A percentile compares a stretch with the other conserved stretches of the same genome.
phyloP scores from a whole-genome alignment of 2,113 vertebrate species.

The Rhinolophus ferrumequinum region DNA sequence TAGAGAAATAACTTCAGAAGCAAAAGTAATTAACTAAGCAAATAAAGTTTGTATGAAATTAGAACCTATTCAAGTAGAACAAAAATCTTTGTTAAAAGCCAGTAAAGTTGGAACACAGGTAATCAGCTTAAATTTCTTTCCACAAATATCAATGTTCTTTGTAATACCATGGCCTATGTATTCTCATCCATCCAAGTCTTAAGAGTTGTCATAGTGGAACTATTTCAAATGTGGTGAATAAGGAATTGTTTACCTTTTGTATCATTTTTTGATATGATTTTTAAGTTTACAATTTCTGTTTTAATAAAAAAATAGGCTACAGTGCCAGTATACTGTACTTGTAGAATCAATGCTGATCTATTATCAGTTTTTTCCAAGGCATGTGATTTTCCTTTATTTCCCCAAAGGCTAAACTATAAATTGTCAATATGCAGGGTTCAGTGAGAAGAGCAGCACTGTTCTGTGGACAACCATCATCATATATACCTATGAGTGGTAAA shows the following conservation, averaged over 20 bases:
- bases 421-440: background rate
- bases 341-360: background rate
- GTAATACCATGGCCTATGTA: background rate
- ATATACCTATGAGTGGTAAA: background rate
- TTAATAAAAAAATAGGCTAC: background rate
- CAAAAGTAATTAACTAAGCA: slow-evolving; percentile 65
- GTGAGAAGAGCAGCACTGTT: rapidly evolving
- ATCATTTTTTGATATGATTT: background rate
- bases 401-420: background rate
- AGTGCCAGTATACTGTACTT: background rate
- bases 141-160: background rate
- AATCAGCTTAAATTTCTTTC: slow-evolving; percentile 27
- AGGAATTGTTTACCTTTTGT: background rate
- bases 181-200: background rate
- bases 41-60: slow-evolving; percentile 55
- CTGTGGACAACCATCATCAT: too few relatives aligned
- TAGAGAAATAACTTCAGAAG: slow-evolving; percentile 37
- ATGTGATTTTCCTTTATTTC: background rate
- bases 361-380: background rate
- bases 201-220: background rate
- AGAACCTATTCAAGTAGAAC: slow-evolving; percentile 41
- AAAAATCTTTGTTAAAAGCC: background rate
- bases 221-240: background rate
- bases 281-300: background rate
- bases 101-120: background rate